A percentile compares a stretch with the other conserved stretches of the same genome.
Evolutionary conservation across 2,113 vertebrate genomes (phyloP).

Genomic region (Tetraodon nigroviridis): DNA sequence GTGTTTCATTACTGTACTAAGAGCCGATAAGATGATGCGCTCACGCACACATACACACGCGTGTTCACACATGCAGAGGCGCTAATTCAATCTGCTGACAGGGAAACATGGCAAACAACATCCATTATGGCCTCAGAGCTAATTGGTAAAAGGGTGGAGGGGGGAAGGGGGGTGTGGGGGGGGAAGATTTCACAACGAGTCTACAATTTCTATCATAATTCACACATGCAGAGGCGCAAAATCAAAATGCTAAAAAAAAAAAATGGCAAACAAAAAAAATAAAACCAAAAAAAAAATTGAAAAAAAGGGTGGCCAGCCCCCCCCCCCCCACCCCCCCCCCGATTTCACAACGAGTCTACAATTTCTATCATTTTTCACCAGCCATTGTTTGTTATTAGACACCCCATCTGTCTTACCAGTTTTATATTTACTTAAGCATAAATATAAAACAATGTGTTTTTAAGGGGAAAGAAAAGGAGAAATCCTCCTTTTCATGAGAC

Average conservation of each 20-base stretch:
- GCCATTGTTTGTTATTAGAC: slow-evolving; percentile 36
- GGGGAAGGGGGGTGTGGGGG: slow-evolving; percentile 20
- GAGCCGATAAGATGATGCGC: slow-evolving; percentile 75
- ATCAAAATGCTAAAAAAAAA: too few relatives aligned
- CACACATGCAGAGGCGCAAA: too few relatives aligned
- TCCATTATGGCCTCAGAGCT: slow-evolving; percentile 72
- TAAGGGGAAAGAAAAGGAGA: neutral
- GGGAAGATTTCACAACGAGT: slow-evolving; percentile 35
- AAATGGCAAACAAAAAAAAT: too few relatives aligned
- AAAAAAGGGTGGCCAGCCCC: too few relatives aligned
- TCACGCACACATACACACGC: slow-evolving; percentile 57
- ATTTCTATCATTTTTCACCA: slow-evolving; percentile 38
- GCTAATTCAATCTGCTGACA: slow-evolving; percentile 75
- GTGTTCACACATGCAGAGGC: slow-evolving; percentile 42
- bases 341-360: slow-evolving; percentile 34
- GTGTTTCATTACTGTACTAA: slow-evolving; percentile 77
- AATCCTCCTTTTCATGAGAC: neutral
- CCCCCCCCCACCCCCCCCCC: too few relatives aligned
- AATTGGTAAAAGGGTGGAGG: slow-evolving; percentile 61
- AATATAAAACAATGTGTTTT: slow-evolving; percentile 7
- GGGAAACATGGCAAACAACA: slow-evolving; percentile 74
- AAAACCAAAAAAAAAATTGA: too few relatives aligned
- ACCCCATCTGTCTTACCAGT: slow-evolving; percentile 10
- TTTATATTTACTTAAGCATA: neutral
- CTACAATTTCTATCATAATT: slow-evolving; percentile 35